Evolutionary conservation across 1,140 invertebrate species (phyloP).

Genomic region (Thaumetopoea pityocampa): DNA sequence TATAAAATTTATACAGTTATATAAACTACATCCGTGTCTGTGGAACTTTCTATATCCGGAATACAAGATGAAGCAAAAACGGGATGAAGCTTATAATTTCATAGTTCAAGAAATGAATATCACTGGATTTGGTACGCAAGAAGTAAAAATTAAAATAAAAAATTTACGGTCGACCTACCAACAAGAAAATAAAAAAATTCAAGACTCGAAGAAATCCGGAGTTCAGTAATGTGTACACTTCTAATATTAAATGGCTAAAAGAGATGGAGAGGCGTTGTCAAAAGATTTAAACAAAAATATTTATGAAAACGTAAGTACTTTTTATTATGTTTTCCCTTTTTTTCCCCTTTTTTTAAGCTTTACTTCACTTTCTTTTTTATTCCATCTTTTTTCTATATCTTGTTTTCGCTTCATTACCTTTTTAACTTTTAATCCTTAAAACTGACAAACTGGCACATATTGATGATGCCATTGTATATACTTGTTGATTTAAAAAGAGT

Average conservation of each 20-base stretch:
- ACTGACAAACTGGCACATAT: too few relatives aligned
- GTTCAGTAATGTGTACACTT: conserved; percentile 4
- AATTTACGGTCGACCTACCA: conserved; percentile 19
- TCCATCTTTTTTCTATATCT: too few relatives aligned
- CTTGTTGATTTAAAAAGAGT: too few relatives aligned
- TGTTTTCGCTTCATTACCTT: too few relatives aligned
- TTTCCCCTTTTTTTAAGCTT: too few relatives aligned
- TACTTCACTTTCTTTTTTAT: too few relatives aligned
- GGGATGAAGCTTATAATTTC: conserved; percentile 7
- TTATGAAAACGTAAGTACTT: conserved; percentile 4
- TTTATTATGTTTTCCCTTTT: neutral
- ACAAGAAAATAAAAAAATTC: conserved; percentile 21
- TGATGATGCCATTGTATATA: too few relatives aligned
- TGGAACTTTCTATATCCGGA: conserved; percentile 11
- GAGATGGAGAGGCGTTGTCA: conserved; percentile 6
- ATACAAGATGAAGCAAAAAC: conserved; percentile 15
- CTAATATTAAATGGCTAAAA: conserved; percentile 8
- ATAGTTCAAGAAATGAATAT: conserved; percentile 11
- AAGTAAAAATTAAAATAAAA: conserved; percentile 23
- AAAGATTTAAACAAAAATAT: conserved; percentile 5
- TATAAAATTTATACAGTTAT: conserved; percentile 19
- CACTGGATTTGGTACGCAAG: conserved; percentile 6
- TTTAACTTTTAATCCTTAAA: too few relatives aligned
- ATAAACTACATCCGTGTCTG: conserved; percentile 16
- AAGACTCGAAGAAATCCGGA: conserved; percentile 18